Conservation (phyloP, 2,113 vertebrate species). For the Lichenostomus cassidix region DNA sequence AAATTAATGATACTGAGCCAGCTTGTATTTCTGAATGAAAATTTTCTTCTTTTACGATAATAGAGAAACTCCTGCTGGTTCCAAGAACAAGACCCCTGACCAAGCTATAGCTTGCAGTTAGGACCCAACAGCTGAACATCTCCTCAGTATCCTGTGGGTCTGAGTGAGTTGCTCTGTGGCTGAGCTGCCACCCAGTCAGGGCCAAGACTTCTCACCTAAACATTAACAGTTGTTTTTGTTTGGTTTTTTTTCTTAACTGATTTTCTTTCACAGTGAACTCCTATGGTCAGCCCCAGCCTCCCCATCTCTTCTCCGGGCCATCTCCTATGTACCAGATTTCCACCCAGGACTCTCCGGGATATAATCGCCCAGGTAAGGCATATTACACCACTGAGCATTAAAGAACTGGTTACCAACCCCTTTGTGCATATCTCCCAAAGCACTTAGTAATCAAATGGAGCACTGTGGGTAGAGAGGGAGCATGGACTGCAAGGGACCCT, state of each 20-base stretch:
- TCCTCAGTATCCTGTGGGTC: constrained; percentile 24
- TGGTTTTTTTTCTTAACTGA: background rate
- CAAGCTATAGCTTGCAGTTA: constrained; percentile 37
- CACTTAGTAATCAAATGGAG: background rate
- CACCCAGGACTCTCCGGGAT: constrained; percentile 78
- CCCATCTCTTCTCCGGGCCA: constrained; percentile 79
- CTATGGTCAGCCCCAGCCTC: constrained; percentile 78
- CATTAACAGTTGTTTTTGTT: background rate
- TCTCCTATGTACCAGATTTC: constrained; percentile 80
- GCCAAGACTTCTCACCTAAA: background rate
- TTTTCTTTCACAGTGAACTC: constrained; percentile 75
- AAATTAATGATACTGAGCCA: background rate
- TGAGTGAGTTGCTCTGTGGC: constrained; percentile 40
- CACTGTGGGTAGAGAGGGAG: background rate
- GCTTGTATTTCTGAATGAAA: background rate
- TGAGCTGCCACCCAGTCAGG: background rate
- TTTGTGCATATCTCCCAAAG: background rate
- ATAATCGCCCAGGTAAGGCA: constrained; percentile 76
- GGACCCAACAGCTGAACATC: constrained; percentile 2
- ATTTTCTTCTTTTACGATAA: background rate
- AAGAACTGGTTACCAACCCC: background rate
- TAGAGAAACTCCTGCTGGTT: constrained; percentile 39
- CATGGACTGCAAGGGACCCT: background rate
- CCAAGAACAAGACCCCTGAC: constrained; percentile 15
- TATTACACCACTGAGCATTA: background rate